Base-by-base conservation (phyloP, 2,888 invertebrate genomes). In the Incurvaria masculella region DNA sequence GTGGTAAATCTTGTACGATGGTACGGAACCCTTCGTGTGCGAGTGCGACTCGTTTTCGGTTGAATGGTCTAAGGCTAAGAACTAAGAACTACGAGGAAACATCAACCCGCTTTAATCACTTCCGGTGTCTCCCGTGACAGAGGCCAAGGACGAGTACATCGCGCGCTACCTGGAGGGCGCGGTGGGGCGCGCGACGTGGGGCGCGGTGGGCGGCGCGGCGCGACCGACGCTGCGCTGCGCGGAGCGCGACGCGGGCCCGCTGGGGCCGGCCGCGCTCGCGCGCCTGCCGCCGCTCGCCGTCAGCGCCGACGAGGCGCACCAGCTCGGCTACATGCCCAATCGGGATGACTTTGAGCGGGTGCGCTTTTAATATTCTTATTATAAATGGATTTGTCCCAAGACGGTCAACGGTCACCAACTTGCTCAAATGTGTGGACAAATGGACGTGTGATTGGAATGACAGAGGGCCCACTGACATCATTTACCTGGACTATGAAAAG, bases 291-390 rank as follows among this genome's bases (percentile, higher is more conserved):
- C 93, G 1, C 66, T 92, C 21, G 93, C 94, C 57, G 85, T 93
- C 47, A 84, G 87, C 10, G 71, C 83, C 0, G 93, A 94, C 63
- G 95, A 97, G 72, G 93, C 95, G 26, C 80, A 87, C 27, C 88
- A 93, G 60, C 79, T 97, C 10, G 94, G 94, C 2, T 97, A 96
- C 63, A 95, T 95, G 91, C 92, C 96, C 2, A 90, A 93, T 63
- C 83, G 97, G 63, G 97, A 97, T 81, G 96, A 97, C 65, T 97
- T 95, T 80, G 97, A 97, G 78, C 84, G 92, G 69, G 92, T 92
- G 70, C 62, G 63, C 59, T 47, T 23, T 44, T 23, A 16, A 23
- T 39, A 23, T 27, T n/a, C 1, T 8, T n/a, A 38, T 42, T 40
- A 48, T 23, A 3, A 21, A 10, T 27, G 19, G 21, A 18, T 44